Evolutionary conservation across 2,797 vertebrate genomes (phyloP).

Genomic region (Discoglossus pictus): DNA sequence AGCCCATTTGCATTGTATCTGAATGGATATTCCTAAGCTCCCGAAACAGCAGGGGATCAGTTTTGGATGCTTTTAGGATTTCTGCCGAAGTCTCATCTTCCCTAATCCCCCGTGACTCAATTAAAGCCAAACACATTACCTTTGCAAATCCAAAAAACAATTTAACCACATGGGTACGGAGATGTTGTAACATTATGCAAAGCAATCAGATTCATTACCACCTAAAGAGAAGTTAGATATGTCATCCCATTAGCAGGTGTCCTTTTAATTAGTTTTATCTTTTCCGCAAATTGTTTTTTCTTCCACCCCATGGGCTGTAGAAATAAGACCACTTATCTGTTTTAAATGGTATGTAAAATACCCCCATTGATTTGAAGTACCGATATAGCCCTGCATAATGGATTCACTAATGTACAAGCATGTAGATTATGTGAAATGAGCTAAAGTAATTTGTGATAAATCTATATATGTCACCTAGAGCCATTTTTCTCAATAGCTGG

Average conservation of each 20-base stretch:
- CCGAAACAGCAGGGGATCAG: not conserved
- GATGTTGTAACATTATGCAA: not conserved
- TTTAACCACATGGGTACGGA: not conserved
- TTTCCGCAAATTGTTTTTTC: slow-evolving; percentile 18
- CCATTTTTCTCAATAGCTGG: too few species aligned
- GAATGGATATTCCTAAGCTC: not conserved
- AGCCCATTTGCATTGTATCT: slow-evolving; percentile 34
- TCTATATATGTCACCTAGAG: too few species aligned
- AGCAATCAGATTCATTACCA: not conserved
- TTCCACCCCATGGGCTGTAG: slow-evolving; percentile 19
- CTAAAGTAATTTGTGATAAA: too few species aligned
- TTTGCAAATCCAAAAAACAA: not conserved
- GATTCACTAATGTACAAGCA: too few species aligned
- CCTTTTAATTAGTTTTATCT: slow-evolving; percentile 7
- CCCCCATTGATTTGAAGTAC: too few species aligned
- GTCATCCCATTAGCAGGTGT: slow-evolving; percentile 35
- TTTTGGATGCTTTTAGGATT: not conserved
- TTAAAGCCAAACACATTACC: not conserved
- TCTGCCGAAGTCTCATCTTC: not conserved
- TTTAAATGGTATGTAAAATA: too few species aligned
- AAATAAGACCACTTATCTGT: too few species aligned
- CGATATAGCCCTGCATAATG: too few species aligned
- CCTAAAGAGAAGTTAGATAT: not conserved
- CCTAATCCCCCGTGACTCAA: slow-evolving; percentile 31
- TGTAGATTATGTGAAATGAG: too few species aligned